Evolutionary conservation across 2,113 vertebrate genomes (phyloP).

Genomic region (human): GRCh38 chr1:157128501-157129000

Average conservation of each 20-base stretch:
- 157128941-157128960: not conserved
- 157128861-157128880: constrained; percentile 49
- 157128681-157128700: constrained; percentile 88
- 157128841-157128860: constrained; percentile 42
- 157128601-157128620: no score
- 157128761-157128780: constrained; percentile 62
- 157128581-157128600: no score
- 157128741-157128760: constrained; percentile 74
- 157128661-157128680: constrained; percentile 83
- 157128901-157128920: constrained; percentile 62
- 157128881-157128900: not conserved
- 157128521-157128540: constrained; percentile 93
- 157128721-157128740: constrained; percentile 68
- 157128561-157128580: constrained; percentile 79
- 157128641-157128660: constrained; percentile 46
- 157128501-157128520: constrained; percentile 89
- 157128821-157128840: constrained; percentile 59
- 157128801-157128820: constrained; percentile 73
- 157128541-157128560: constrained; percentile 89
- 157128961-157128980: not conserved
- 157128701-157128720: constrained; percentile 79
- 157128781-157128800: constrained; percentile 71
- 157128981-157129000: constrained; percentile 42
- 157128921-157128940: not conserved
- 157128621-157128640: no score